Percentiles rank a stretch among this genome's conserved stretches.
phyloP scores from a whole-genome alignment of 1,140 invertebrate species.

The Formica exsecta region DNA sequence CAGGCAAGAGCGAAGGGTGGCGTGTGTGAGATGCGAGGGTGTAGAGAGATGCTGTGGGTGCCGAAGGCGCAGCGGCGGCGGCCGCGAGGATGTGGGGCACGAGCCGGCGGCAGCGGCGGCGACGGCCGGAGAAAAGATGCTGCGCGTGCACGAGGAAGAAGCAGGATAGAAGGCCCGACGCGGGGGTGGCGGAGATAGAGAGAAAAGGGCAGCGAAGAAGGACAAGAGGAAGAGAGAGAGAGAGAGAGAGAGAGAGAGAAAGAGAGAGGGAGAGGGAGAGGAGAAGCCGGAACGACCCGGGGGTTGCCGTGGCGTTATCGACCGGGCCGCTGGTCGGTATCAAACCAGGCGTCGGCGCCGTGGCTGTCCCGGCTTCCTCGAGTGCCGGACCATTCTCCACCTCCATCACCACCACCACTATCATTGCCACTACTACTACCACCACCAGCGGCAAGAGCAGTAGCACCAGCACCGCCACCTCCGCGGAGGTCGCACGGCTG shows the following conservation, averaged over 20 bases:
- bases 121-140: slow-evolving; percentile 40
- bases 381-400: slow-evolving; percentile 79
- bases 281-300: slow-evolving; percentile 82
- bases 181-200: background rate
- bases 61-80: slow-evolving; percentile 61
- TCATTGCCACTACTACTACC: background rate
- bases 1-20: slow-evolving; percentile 7
- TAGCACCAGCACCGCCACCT: slow-evolving; percentile 77
- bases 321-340: slow-evolving; percentile 80
- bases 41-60: slow-evolving; percentile 36
- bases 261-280: slow-evolving; percentile 43
- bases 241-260: slow-evolving; percentile 46
- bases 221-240: slow-evolving; percentile 32
- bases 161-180: slow-evolving; percentile 40
- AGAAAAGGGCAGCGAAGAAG: slow-evolving; percentile 15
- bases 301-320: slow-evolving; percentile 86
- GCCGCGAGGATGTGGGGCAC: slow-evolving; percentile 56
- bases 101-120: slow-evolving; percentile 9
- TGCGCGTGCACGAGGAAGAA: slow-evolving; percentile 58
- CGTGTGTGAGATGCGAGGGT: slow-evolving; percentile 35
- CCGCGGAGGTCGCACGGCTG: slow-evolving; percentile 72
- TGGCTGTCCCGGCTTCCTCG: slow-evolving; percentile 79
- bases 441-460: slow-evolving; percentile 30
- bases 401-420: slow-evolving; percentile 54
- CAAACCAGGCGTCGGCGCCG: slow-evolving; percentile 83